Base-by-base conservation (phyloP, 2,113 vertebrate genomes). In the Macaca nemestrina region DNA sequence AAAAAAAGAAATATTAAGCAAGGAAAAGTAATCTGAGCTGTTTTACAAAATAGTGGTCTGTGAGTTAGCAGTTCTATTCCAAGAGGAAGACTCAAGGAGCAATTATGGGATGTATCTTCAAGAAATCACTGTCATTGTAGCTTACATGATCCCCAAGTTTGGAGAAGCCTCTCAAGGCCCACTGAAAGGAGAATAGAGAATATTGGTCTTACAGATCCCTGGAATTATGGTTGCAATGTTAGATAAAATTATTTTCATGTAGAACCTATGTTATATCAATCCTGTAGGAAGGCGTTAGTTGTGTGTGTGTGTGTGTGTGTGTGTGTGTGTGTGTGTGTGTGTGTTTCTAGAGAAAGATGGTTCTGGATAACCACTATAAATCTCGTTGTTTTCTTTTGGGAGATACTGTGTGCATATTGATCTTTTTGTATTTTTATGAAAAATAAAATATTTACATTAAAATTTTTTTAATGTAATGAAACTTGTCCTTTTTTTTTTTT, bases 391-490 rank as follows among this genome's bases (percentile, higher is more conserved):
- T 68, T 81, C 16, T 93, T 35, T 75, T 25, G 35, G 73, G 40
- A 73, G 50, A 67, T 59, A 90, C 35, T 90, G 88, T 23, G 43
- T 95, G 4, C 8, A 85, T 50, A 48, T 61, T 75, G 52, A 82
- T 86, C 8, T 95, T 88, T 94, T 75, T 64, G 8, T 59, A 82
- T 48, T 80, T 86, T 87, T 79, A 76, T 88, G 27, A 35, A 90
- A 83, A 93, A 78, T 82, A 45, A 79, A 91, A 92, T 11, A 55
- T 68, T 94, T 96, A 55, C 23, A 91, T 93, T 93, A 25, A 12
- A 43, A 6, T 3, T 23, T 43, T 78, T 78, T 78, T 50, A 32
- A 78, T 78, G 14, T 78, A 30, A 75, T 45, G 13, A 30, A 6
- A 64, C 27, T 13, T 64, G 32, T 14, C 61, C 13, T 64, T 64